Conservation (phyloP, 2,113 vertebrate genomes). For the Zosterops borbonicus region DNA sequence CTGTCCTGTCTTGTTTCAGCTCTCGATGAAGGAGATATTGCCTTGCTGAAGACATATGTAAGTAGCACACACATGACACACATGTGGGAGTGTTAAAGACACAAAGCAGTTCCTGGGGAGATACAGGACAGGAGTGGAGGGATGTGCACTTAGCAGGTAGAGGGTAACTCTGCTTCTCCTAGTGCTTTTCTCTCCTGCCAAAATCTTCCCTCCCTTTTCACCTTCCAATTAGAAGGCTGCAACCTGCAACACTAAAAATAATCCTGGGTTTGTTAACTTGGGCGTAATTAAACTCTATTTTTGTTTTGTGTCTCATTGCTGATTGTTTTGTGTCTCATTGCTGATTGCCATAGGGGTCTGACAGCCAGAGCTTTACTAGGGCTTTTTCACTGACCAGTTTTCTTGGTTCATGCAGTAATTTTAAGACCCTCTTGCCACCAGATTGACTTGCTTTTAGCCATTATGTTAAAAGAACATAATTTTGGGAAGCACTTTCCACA, state of each 20-base stretch:
- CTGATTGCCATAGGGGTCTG: background rate
- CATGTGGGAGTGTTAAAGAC: background rate
- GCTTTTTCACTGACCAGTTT: background rate
- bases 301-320: background rate
- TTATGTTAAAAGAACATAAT: background rate
- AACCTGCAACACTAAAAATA: background rate
- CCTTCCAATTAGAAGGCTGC: fast-evolving
- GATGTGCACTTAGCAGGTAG: background rate
- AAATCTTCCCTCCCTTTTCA: background rate
- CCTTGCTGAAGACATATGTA: conserved; percentile 96
- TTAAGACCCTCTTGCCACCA: background rate
- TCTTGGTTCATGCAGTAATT: background rate
- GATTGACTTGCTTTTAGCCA: background rate
- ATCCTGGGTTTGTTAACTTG: background rate
- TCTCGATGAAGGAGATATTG: conserved; percentile 97
- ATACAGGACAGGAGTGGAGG: background rate
- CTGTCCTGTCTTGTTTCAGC: conserved; percentile 77
- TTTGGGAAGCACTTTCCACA: background rate
- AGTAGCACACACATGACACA: conserved; percentile 58
- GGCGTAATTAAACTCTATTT: background rate
- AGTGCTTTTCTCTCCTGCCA: background rate
- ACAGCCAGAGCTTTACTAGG: background rate
- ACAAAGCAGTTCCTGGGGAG: background rate
- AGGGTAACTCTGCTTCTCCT: background rate
- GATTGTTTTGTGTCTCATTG: background rate